A percentile compares a stretch with the other conserved stretches of the same genome.
These are phyloP conservation scores for Neoascia interrupta DNA, from an alignment of 2,888 invertebrate species.

Conservation along the genomic window DNA sequence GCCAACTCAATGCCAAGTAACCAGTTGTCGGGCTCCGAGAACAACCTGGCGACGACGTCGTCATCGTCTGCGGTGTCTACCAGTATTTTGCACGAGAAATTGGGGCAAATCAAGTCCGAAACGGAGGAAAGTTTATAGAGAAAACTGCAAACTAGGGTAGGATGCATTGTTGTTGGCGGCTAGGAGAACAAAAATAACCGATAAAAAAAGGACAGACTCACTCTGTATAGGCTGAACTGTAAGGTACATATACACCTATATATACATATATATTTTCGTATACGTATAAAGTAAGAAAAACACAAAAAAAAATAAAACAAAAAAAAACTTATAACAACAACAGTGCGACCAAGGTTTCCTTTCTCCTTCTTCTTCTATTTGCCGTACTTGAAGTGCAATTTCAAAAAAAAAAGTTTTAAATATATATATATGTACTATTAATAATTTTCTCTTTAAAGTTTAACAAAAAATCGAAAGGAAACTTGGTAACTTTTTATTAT, in stretches of 20 bases:
- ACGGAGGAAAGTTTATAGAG: slow-evolving; percentile 79
- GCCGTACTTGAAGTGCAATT: slow-evolving; percentile 48
- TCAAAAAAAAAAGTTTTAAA: slow-evolving; percentile 11
- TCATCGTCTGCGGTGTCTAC: slow-evolving; percentile 47
- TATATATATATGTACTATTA: too few relatives aligned
- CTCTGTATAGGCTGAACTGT: not conserved
- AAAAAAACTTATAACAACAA: slow-evolving; percentile 19
- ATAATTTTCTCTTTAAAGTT: too few relatives aligned
- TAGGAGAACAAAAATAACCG: too few relatives aligned
- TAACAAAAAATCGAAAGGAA: slow-evolving; percentile 39
- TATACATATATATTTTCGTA: slow-evolving; percentile 69
- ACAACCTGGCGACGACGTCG: slow-evolving; percentile 34
- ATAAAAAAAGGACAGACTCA: not conserved
- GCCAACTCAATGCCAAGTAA: slow-evolving; percentile 52
- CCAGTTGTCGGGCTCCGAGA: slow-evolving; percentile 18
- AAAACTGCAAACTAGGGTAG: slow-evolving; percentile 72
- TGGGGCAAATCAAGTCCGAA: slow-evolving; percentile 79
- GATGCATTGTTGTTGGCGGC: slow-evolving; percentile 66
- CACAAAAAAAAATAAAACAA: slow-evolving; percentile 29
- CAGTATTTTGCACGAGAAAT: slow-evolving; percentile 77
- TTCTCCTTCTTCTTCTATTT: slow-evolving; percentile 36
- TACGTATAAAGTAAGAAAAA: slow-evolving; percentile 61
- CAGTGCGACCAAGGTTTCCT: slow-evolving; percentile 47
- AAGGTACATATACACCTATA: slow-evolving; percentile 4
- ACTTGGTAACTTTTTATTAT: slow-evolving; percentile 39